Evolutionary conservation across 2,888 invertebrate genomes (phyloP).

Genomic region (Meteorus cinctellus): DNA sequence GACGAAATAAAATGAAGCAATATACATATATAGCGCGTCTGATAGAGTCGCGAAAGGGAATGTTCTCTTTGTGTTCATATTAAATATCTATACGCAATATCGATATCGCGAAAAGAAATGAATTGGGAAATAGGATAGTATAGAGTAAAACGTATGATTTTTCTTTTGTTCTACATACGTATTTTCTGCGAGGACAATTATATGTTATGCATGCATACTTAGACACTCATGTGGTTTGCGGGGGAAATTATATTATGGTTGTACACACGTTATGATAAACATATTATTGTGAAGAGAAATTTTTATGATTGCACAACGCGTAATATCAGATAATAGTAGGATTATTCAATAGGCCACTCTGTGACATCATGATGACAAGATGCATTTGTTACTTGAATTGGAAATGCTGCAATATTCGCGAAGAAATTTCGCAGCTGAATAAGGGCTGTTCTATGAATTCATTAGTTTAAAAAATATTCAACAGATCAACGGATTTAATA

Average conservation of each 20-base stretch:
- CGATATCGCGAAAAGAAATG: constrained; percentile 1
- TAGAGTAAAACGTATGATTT: not conserved
- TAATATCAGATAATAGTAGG: constrained; percentile 38
- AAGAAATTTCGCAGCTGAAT: not conserved
- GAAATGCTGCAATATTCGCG: not conserved
- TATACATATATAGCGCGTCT: constrained; percentile 1
- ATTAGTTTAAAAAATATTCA: no score
- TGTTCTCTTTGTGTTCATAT: not conserved
- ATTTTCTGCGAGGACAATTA: not conserved
- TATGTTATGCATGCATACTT: not conserved
- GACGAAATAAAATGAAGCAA: constrained; percentile 44
- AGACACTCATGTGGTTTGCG: not conserved
- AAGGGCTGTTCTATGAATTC: not conserved
- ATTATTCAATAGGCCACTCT: constrained; percentile 37
- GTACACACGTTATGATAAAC: constrained; percentile 26
- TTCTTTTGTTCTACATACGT: not conserved
- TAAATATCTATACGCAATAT: not conserved
- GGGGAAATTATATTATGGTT: constrained; percentile 12
- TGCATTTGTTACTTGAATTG: not conserved
- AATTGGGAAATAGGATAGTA: not conserved
- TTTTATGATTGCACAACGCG: constrained; percentile 40
- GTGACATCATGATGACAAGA: constrained; percentile 22
- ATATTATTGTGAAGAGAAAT: constrained; percentile 38
- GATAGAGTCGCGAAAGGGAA: constrained; percentile 28
- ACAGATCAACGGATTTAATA: no score